Percentiles rank a stretch among this genome's conserved stretches.
phyloP scores from a whole-genome alignment of 1,140 invertebrate species.

The Brachionus manjavacas region DNA sequence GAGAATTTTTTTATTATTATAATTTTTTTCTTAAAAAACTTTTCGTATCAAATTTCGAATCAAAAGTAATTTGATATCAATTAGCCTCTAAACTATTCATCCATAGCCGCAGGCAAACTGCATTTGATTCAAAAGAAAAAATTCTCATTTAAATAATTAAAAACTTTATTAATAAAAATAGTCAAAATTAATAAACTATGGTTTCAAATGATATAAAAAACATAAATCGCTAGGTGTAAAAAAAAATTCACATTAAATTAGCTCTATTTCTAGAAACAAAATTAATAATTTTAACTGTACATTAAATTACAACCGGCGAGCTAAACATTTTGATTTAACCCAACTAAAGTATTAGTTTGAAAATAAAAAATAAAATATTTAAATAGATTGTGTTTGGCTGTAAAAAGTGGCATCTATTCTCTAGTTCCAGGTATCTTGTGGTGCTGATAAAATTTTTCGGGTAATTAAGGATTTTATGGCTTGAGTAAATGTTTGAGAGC shows the following conservation, averaged over 20 bases:
- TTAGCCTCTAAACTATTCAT: background rate
- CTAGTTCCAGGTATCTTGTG: background rate
- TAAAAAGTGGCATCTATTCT: background rate
- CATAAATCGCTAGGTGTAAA: background rate
- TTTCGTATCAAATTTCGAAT: background rate
- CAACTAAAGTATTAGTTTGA: background rate
- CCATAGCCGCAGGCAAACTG: background rate
- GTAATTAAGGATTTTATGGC: background rate
- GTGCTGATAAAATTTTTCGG: background rate
- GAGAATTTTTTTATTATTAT: background rate
- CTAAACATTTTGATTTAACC: background rate
- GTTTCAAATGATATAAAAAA: background rate
- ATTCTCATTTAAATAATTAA: background rate
- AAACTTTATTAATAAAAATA: background rate
- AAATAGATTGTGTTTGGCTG: background rate
- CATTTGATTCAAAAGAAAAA: background rate
- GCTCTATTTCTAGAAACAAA: background rate
- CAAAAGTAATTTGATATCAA: background rate
- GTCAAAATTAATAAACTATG: background rate
- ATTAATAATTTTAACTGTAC: background rate
- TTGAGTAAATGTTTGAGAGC: background rate
- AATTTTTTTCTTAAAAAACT: background rate
- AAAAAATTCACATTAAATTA: background rate
- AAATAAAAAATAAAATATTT: background rate
- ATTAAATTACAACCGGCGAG: background rate